phyloP scores from a whole-genome alignment of 2,797 vertebrate genomes.

The Typhlichthys subterraneus region DNA sequence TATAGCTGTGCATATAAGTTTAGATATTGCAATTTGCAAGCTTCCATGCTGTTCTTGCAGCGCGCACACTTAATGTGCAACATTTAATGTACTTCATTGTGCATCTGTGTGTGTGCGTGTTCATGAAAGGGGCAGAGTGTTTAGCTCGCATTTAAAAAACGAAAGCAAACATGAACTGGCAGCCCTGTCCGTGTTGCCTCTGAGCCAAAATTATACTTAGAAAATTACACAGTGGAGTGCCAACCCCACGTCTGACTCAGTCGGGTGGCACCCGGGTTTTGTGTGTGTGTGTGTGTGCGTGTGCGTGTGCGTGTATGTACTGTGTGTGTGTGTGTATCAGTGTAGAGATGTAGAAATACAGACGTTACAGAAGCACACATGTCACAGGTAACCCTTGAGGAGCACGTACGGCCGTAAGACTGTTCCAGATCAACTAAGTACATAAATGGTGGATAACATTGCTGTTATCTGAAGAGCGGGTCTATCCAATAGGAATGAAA shows the following conservation, averaged over 20 bases:
- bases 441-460: too few species aligned
- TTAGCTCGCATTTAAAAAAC: slow-evolving; percentile 41
- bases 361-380: too few species aligned
- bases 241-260: slow-evolving; percentile 53
- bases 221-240: slow-evolving; percentile 75
- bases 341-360: neutral
- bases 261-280: slow-evolving; percentile 25
- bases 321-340: slow-evolving; percentile 33
- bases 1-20: neutral
- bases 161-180: slow-evolving; percentile 52
- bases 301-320: slow-evolving; percentile 26
- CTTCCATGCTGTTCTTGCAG: slow-evolving; percentile 18
- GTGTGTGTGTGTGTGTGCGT: neutral
- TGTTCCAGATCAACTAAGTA: too few species aligned
- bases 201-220: slow-evolving; percentile 78
- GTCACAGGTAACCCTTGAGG: too few species aligned
- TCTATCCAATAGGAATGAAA: too few species aligned
- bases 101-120: slow-evolving; percentile 4
- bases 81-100: too few species aligned
- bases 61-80: neutral
- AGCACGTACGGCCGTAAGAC: too few species aligned
- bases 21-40: slow-evolving; percentile 6
- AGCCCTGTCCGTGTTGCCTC: slow-evolving; percentile 45
- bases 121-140: slow-evolving; percentile 17
- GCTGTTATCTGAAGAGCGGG: too few species aligned